A percentile compares a stretch with the other conserved stretches of the same genome.
Conservation (phyloP, 2,888 invertebrate species). For the Temnothorax rugatulus region DNA sequence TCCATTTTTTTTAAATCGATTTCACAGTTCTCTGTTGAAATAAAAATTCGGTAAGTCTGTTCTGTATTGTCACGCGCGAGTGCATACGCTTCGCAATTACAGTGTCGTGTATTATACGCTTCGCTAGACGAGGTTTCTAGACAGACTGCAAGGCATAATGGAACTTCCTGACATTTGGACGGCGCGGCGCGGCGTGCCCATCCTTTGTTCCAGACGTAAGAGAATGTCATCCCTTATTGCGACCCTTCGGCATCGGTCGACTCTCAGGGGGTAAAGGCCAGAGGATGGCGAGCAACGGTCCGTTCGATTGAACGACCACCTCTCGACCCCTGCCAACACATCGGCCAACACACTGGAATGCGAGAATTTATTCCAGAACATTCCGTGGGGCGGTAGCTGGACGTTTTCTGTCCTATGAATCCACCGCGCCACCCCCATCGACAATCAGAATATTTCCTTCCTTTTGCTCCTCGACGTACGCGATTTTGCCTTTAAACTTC, state of each 20-base stretch:
- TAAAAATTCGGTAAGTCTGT: not conserved
- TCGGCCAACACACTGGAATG: conserved; percentile 65
- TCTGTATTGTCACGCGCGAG: not conserved
- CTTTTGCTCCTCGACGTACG: conserved; percentile 48
- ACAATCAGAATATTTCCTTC: conserved; percentile 50
- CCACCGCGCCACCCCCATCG: conserved; percentile 11
- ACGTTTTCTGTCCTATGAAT: conserved; percentile 60
- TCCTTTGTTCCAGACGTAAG: conserved; percentile 75
- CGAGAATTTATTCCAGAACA: conserved; percentile 75
- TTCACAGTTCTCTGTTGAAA: not conserved
- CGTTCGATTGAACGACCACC: conserved; percentile 69
- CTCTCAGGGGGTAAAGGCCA: conserved; percentile 57
- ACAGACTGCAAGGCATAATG: conserved; percentile 71
- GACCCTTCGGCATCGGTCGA: conserved; percentile 54
- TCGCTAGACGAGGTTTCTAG: conserved; percentile 23
- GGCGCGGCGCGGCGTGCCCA: conserved; percentile 46
- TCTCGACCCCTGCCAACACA: conserved; percentile 17
- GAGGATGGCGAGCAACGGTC: conserved; percentile 58
- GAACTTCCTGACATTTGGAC: conserved; percentile 73
- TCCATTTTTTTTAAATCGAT: not conserved
- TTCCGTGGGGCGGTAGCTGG: conserved; percentile 65
- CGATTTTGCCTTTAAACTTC: conserved; percentile 48
- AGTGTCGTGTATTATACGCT: conserved; percentile 14
- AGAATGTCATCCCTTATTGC: conserved; percentile 78
- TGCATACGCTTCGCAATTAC: conserved; percentile 32